Base-by-base conservation (phyloP, 2,797 vertebrate species). In the Coracias cyanogaster region DNA sequence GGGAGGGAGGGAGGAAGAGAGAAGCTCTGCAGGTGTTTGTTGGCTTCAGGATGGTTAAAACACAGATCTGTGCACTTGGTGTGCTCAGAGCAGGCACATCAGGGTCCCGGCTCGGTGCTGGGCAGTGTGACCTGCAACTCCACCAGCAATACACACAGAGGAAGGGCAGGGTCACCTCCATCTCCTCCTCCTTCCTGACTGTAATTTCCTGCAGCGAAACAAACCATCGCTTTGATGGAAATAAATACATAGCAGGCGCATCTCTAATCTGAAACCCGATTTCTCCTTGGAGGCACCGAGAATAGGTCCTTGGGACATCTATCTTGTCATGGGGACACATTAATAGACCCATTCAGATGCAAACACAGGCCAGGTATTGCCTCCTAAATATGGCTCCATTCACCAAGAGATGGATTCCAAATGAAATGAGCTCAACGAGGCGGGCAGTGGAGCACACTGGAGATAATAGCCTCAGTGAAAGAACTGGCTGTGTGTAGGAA, bases 321-420 rank as follows among this genome's bases (percentile, higher is more conserved):
- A 3, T 77, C 52, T 60, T 74, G 48, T 76, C 55, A 5, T 55
- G 67, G 26, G 20, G n/a, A 24, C 3, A 25, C 58, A 15, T 84
- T 48, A 86, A 51, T 21, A 79, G 86, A 57, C 12, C 39, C 15
- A 18, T 71, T 73, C 89, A 93, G 37, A 18, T 35, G 35, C 78
- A 33, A 82, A n/a, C 43, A 15, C 14, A 31, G 86, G 52, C 35
- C 49, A n/a, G 37, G 46, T 37, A 28, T 65, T 84, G 24, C 82
- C 61, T 91, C 61, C 33, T 54, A 22, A 86, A 51, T 72, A 22
- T 4, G 46, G 10, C 19, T 82, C 9, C 21, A 8, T 49, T 90
- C 52, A 49, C 22, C 48, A 33, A 37, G 92, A 82, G 72, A 24
- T 55, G 77, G 69, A 28, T 90, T 92, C 81, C 86, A 89, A 19